Evolutionary conservation across 2,797 vertebrate species (phyloP).

Genomic region (Knipowitschia caucasica): DNA sequence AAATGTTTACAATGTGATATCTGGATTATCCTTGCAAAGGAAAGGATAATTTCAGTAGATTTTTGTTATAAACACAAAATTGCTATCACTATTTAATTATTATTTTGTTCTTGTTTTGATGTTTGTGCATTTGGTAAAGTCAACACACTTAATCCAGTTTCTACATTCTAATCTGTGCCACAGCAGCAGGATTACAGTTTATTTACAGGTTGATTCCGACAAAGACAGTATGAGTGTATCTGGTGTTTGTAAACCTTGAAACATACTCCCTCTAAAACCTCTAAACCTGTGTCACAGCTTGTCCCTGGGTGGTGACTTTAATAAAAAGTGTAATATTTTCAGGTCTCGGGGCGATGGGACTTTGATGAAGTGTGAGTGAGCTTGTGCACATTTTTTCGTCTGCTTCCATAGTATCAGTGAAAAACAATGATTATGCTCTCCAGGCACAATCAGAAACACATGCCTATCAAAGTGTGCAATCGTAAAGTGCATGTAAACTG

Average conservation of each 20-base stretch:
- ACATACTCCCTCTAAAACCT: neutral
- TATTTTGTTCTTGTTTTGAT: no score
- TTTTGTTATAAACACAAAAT: no score
- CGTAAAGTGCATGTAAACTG: constrained; percentile 56
- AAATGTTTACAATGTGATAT: no score
- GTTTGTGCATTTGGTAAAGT: no score
- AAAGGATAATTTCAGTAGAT: no score
- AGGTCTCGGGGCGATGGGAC: constrained; percentile 40
- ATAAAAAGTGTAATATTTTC: constrained; percentile 59
- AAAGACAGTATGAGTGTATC: no score
- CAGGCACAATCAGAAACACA: constrained; percentile 64
- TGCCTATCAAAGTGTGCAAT: constrained; percentile 63
- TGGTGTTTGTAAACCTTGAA: neutral
- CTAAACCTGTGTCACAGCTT: neutral
- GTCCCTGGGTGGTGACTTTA: constrained; percentile 36
- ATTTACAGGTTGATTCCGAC: no score
- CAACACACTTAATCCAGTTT: no score
- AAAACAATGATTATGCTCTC: constrained; percentile 67
- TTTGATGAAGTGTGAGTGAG: constrained; percentile 68
- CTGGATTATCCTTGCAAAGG: no score
- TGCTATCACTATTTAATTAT: no score
- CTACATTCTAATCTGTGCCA: no score
- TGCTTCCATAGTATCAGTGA: constrained; percentile 61
- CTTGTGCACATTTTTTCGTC: constrained; percentile 53
- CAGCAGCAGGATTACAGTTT: no score